Base-by-base conservation (phyloP, 2,888 invertebrate genomes). In the Therioaphis trifolii region DNA sequence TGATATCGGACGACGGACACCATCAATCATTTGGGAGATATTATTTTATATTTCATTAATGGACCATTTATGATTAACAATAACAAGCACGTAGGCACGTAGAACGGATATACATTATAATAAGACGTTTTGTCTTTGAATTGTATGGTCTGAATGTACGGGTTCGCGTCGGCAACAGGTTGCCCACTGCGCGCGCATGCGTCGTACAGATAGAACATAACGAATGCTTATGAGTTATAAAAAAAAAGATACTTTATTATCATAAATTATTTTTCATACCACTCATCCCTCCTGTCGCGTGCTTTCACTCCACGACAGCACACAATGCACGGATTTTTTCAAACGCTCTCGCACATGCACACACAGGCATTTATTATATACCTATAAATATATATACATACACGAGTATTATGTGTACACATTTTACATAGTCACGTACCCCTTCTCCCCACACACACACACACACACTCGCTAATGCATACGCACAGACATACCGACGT, bases 271-370 rank as follows among this genome's bases (percentile, higher is more conserved):
- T 71, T 11, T 9, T 66, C 11, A 2, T 49, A 27, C 46, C 49
- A 21, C 27, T 18, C 24, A 9, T 43, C 69, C 43, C 69, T 69
- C 69, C 24, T 14, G 27, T 46, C 49, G 49, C 71, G 18, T 49
- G 46, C 71, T 71, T 71, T 71, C 71, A 71, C 71, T 71, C 27
- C 46, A 46, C 9, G 55, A 55, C n/a, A n/a, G 9, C 18, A n/a
- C n/a, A n/a, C 52, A 18, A n/a, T 21, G n/a, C n/a, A n/a, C 52
- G 4, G 52, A 3, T 55, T 55, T 21, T 55, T n/a, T 55, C 18
- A 1, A n/a, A 7, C 55, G n/a, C 18, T 3, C 35, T 5, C 35
- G 35, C 66, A 68, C 35, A 68, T 18, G 4, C 40, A 3, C 9
- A 68, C 35, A 68, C 9, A 15, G 7, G 18, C 7, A 7, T 18